Conservation (phyloP, 1,140 invertebrate genomes). For the Anoplophora glabripennis region DNA sequence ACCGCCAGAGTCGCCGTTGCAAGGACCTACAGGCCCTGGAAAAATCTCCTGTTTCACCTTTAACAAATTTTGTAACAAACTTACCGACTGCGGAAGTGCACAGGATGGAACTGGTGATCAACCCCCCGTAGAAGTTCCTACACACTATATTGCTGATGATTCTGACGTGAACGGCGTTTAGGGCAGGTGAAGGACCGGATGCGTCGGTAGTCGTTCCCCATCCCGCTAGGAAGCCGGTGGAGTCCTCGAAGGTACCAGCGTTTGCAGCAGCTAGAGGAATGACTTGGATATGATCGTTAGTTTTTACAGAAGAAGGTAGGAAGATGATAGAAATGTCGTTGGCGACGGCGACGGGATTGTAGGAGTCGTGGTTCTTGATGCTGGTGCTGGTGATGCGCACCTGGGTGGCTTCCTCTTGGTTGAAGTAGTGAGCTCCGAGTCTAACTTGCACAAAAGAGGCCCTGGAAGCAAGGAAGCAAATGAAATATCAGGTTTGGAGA, state of each 20-base stretch:
- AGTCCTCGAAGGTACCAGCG: slow-evolving; percentile 9
- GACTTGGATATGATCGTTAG: too few relatives aligned
- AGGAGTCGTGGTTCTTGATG: too few relatives aligned
- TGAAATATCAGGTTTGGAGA: too few relatives aligned
- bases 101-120: slow-evolving; percentile 13
- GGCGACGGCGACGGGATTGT: too few relatives aligned
- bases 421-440: too few relatives aligned
- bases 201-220: slow-evolving; percentile 48
- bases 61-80: neutral
- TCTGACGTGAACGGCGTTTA: slow-evolving; percentile 19
- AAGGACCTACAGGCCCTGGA: slow-evolving; percentile 6
- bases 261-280: neutral
- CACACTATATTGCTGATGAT: slow-evolving; percentile 23
- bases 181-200: slow-evolving; percentile 17
- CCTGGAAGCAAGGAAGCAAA: too few relatives aligned
- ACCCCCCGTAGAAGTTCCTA: slow-evolving; percentile 4
- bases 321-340: too few relatives aligned
- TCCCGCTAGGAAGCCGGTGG: slow-evolving; percentile 40
- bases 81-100: slow-evolving; percentile 28
- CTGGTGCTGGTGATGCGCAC: too few relatives aligned
- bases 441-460: too few relatives aligned
- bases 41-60: neutral
- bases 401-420: too few relatives aligned
- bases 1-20: slow-evolving; percentile 24
- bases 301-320: too few relatives aligned